These are phyloP conservation scores for Myopa tessellatipennis DNA, from an alignment of 2,888 invertebrate species.

Conservation along the genomic window DNA sequence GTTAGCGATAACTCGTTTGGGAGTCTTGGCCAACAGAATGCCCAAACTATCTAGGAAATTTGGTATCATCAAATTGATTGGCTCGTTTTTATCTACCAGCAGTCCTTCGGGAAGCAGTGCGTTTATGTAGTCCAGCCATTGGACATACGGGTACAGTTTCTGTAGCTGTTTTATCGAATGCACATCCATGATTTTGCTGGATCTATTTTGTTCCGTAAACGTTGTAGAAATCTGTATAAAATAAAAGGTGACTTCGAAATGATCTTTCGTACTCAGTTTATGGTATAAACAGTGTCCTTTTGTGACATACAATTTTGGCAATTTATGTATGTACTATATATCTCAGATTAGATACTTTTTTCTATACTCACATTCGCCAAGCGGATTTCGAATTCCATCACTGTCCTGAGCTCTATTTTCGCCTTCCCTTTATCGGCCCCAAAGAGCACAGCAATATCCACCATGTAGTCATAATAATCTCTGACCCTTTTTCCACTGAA, in stretches of 20 bases:
- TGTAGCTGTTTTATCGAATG: slow-evolving; percentile 85
- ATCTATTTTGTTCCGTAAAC: slow-evolving; percentile 90
- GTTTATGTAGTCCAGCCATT: slow-evolving; percentile 81
- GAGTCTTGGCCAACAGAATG: slow-evolving; percentile 71
- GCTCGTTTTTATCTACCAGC: slow-evolving; percentile 75
- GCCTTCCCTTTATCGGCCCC: slow-evolving; percentile 82
- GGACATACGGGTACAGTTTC: slow-evolving; percentile 74
- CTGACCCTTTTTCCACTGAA: slow-evolving; percentile 85
- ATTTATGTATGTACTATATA: slow-evolving; percentile 50
- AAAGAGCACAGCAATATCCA: slow-evolving; percentile 85
- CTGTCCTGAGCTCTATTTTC: slow-evolving; percentile 78
- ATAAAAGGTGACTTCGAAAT: neutral
- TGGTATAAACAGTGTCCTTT: no score
- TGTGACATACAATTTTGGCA: no score
- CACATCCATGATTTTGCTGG: slow-evolving; percentile 90
- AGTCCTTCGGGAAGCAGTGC: slow-evolving; percentile 78
- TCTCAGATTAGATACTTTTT: no score
- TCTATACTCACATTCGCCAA: slow-evolving; percentile 85
- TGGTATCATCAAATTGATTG: slow-evolving; percentile 87
- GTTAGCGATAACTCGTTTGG: slow-evolving; percentile 81
- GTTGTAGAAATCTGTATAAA: slow-evolving; percentile 82
- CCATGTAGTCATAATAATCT: slow-evolving; percentile 88
- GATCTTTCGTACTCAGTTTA: no score
- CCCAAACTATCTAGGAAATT: slow-evolving; percentile 83
- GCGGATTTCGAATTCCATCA: slow-evolving; percentile 88